Evolutionary conservation across 2,113 vertebrate genomes (phyloP), one percentile per base, ranked within the genome.

Genomic region (Sturnus vulgaris): DNA sequence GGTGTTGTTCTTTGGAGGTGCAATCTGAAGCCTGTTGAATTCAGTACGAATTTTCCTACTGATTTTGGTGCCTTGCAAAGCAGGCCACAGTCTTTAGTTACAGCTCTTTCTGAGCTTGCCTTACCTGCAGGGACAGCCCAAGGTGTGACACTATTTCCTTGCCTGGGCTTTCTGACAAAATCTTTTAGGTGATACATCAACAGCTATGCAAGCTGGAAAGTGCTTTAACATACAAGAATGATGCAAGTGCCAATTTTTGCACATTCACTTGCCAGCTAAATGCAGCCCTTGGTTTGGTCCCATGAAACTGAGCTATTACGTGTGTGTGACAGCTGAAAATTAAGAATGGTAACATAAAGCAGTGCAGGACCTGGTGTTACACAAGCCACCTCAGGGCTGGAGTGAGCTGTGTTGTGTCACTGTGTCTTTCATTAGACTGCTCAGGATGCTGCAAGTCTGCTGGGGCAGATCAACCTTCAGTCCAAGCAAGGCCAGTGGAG

Each of bases 201-300:
- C 46, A 69, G 31, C 79, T 81, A 5, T 39, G 40, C 55, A 50
- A 57, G 15, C 66, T 85, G 33, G 12, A 33, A 87, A 80, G 33
- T 91, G 50, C 53, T 94, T 95, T 76, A 80, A 28, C 78, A 49
- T 72, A 60, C 28, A 55, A 35, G 46, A 85, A 33, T 83, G 78
- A 61, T 65, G 59, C 55, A 71, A 84, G 37, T 53, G 55, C 46
- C 35, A 70, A 24, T 73, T 96, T 91, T 56, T 91, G 33, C 70
- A 63, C 37, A 47, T 78, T 33, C 1, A 0, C 20, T 88, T 88
- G 42, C 71, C 79, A 88, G 50, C 35, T 86, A 35, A 70, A 72
- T 0, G 0, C 37, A 71, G 21, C 47, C 11, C 12, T 94, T 65
- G 61, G 9, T 60, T 73, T 93, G 30, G 33, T 95, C 37, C 65